Conservation (phyloP, 2,888 invertebrate genomes). For the Heliconius ismenius region DNA sequence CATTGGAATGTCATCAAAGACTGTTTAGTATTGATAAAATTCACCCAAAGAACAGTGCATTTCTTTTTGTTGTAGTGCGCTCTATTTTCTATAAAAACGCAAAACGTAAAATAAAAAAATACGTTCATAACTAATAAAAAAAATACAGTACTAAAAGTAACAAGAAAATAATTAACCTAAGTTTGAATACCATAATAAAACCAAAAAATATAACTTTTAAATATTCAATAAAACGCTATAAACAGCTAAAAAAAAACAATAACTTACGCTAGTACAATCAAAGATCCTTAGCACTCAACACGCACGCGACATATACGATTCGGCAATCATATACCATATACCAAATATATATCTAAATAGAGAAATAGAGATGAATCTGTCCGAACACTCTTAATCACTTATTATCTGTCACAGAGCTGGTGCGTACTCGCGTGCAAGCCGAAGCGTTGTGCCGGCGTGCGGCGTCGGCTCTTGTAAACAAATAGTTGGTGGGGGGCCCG, state of each 20-base stretch:
- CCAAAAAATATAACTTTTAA: background rate
- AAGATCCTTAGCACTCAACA: constrained; percentile 38
- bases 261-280: constrained; percentile 65
- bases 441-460: constrained; percentile 75
- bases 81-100: background rate
- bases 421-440: constrained; percentile 71
- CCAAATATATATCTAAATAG: background rate
- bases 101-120: background rate
- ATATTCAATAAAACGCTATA: background rate
- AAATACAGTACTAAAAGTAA: background rate
- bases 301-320: constrained; percentile 28
- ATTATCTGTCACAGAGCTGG: constrained; percentile 50
- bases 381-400: constrained; percentile 52
- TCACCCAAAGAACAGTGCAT: background rate
- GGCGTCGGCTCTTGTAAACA: constrained; percentile 76
- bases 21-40: constrained; percentile 28
- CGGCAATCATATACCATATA: background rate
- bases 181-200: background rate
- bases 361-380: constrained; percentile 16
- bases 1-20: constrained; percentile 54
- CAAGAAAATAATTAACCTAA: background rate
- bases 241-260: background rate
- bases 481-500: constrained; percentile 79
- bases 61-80: background rate
- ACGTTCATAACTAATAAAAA: background rate